phyloP scores from a whole-genome alignment of 2,113 vertebrate species.

The Cyprichromis sp. region DNA sequence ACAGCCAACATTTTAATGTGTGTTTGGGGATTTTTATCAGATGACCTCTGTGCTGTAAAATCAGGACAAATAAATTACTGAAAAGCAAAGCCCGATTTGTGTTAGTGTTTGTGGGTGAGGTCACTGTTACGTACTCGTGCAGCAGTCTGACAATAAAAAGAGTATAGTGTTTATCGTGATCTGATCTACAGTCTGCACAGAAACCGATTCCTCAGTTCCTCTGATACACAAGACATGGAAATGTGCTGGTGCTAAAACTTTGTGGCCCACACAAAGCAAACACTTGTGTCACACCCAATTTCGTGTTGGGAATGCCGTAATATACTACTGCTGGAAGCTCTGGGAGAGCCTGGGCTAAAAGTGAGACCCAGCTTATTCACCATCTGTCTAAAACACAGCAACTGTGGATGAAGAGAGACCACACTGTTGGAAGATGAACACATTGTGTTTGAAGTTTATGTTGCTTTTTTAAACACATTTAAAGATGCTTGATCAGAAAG shows the following conservation, averaged over 20 bases:
- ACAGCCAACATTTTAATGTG: not conserved
- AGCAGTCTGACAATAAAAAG: not conserved
- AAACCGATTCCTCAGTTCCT: not conserved
- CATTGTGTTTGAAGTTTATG: not conserved
- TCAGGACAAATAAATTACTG: not conserved
- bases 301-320: not conserved
- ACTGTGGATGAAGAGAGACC: not conserved
- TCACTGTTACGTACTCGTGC: not conserved
- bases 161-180: not conserved
- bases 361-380: not conserved
- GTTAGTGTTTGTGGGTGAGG: not conserved
- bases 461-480: not conserved
- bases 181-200: not conserved
- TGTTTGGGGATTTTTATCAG: not conserved
- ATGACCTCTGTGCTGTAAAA: not conserved
- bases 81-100: not conserved
- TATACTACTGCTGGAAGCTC: not conserved
- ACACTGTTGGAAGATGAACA: not conserved
- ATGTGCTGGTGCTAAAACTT: not conserved
- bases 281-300: not conserved
- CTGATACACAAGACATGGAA: not conserved
- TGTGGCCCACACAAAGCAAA: not conserved
- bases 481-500: not conserved
- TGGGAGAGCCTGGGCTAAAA: not conserved
- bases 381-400: not conserved